Evolutionary conservation across 2,113 vertebrate genomes (phyloP).

Genomic region (Pampusana beccarii): DNA sequence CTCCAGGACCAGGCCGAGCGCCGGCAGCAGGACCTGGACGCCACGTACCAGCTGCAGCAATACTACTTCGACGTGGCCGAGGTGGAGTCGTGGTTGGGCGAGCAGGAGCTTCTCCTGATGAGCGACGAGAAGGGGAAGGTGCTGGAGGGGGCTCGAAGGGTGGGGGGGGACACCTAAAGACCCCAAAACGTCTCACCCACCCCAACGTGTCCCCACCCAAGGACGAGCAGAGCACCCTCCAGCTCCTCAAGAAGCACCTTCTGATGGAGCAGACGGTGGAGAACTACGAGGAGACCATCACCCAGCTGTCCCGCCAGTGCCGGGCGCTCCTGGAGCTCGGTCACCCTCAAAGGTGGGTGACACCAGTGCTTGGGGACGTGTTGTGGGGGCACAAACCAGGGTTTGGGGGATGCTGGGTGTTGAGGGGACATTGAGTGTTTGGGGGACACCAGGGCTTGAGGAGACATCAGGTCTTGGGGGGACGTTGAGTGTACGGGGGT

Average conservation of each 20-base stretch:
- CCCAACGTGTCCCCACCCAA: constrained; percentile 27
- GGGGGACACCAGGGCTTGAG: no score
- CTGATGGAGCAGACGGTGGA: constrained; percentile 89
- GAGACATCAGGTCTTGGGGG: no score
- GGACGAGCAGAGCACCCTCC: constrained; percentile 93
- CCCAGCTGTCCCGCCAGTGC: constrained; percentile 91
- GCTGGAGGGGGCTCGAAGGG: background rate
- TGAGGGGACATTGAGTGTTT: no score
- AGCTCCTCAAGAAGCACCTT: constrained; percentile 93
- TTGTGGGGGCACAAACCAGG: no score
- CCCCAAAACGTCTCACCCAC: no score
- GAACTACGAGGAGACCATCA: constrained; percentile 94
- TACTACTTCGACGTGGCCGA: constrained; percentile 91
- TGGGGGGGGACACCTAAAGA: no score
- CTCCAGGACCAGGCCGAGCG: constrained; percentile 84
- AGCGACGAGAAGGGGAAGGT: constrained; percentile 96
- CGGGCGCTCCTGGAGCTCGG: constrained; percentile 89
- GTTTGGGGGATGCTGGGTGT: no score
- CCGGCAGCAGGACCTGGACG: constrained; percentile 85
- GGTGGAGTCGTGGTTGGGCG: constrained; percentile 93
- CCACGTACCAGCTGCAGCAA: constrained; percentile 92
- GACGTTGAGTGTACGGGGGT: no score
- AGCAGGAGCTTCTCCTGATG: constrained; percentile 95
- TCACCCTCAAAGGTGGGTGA: constrained; percentile 87
- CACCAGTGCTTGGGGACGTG: no score